A percentile compares a stretch with the other conserved stretches of the same genome.
Evolutionary conservation across 2,113 vertebrate genomes (phyloP).

Genomic region (Cercopithecus mona): DNA sequence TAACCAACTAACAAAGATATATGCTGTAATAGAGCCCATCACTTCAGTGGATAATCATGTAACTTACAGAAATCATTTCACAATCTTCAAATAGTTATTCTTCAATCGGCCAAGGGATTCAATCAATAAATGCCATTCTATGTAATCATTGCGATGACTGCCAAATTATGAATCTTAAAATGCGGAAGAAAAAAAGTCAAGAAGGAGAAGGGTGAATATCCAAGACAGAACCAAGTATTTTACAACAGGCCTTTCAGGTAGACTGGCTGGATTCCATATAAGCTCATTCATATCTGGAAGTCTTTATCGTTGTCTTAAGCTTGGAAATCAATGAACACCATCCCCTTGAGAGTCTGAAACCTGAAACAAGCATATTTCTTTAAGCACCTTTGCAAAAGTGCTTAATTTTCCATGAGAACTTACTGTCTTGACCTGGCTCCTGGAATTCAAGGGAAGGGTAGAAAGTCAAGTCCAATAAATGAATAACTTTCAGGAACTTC

Average conservation of each 20-base stretch:
- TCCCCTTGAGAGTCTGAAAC: slow-evolving; percentile 55
- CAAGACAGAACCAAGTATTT: slow-evolving; percentile 4
- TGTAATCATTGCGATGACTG: not conserved
- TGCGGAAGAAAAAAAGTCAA: no score
- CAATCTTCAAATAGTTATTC: slow-evolving; percentile 55
- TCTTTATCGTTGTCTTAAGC: slow-evolving; percentile 44
- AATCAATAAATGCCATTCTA: slow-evolving; percentile 66
- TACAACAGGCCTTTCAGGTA: slow-evolving; percentile 23
- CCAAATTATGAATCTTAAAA: slow-evolving; percentile 43
- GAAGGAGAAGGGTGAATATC: not conserved
- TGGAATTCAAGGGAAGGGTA: slow-evolving; percentile 66
- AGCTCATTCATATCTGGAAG: slow-evolving; percentile 55
- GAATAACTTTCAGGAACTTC: slow-evolving; percentile 72
- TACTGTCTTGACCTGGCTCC: slow-evolving; percentile 65
- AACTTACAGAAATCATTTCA: slow-evolving; percentile 58
- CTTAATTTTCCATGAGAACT: slow-evolving; percentile 69
- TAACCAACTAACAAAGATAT: slow-evolving; percentile 31
- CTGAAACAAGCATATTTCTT: slow-evolving; percentile 64
- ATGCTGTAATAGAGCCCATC: slow-evolving; percentile 4
- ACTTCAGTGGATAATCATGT: not conserved
- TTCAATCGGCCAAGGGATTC: slow-evolving; percentile 52
- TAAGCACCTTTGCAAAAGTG: slow-evolving; percentile 68
- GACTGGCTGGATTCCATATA: not conserved
- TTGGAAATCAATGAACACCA: slow-evolving; percentile 59
- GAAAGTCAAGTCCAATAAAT: slow-evolving; percentile 65